Percentiles rank a stretch among this genome's conserved stretches.
Conservation (phyloP, 2,113 vertebrate genomes). For the Catharus bicknelli region DNA sequence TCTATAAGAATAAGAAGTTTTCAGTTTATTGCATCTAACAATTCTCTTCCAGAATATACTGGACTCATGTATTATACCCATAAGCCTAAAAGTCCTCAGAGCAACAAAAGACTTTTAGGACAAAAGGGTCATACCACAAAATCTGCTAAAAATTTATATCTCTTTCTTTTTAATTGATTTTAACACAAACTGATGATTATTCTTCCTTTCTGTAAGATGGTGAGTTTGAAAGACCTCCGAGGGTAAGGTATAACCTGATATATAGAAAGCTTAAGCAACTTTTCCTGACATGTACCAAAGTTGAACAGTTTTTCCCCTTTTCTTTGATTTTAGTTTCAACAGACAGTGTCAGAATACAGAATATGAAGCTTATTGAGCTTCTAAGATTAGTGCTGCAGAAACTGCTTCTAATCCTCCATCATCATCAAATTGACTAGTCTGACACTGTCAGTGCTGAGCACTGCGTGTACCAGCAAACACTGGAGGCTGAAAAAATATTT, state of each 20-base stretch:
- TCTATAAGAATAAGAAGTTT: not conserved
- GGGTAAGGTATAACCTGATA: not conserved
- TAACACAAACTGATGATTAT: not conserved
- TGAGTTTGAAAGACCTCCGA: not conserved
- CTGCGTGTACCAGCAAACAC: not conserved
- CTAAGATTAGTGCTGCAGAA: slow-evolving; percentile 21
- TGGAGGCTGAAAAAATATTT: slow-evolving; percentile 8
- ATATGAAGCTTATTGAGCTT: not conserved
- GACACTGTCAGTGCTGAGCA: slow-evolving; percentile 15
- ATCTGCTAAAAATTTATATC: not conserved
- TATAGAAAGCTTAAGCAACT: not conserved
- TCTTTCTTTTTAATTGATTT: not conserved
- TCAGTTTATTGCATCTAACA: not conserved
- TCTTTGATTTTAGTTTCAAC: slow-evolving; percentile 4
- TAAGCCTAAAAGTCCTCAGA: not conserved
- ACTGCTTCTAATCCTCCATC: slow-evolving; percentile 46
- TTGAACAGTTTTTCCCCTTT: not conserved
- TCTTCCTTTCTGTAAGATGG: not conserved
- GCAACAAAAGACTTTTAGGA: not conserved
- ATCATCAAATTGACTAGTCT: slow-evolving; percentile 29
- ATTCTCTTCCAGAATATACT: not conserved
- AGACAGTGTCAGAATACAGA: slow-evolving; percentile 19
- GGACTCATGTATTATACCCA: not conserved
- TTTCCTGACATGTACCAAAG: slow-evolving; percentile 9
- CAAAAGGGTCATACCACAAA: not conserved